Evolutionary conservation across 64 coral and sea anemone species (phyloP).

Genomic region (Montipora capricornis): DNA sequence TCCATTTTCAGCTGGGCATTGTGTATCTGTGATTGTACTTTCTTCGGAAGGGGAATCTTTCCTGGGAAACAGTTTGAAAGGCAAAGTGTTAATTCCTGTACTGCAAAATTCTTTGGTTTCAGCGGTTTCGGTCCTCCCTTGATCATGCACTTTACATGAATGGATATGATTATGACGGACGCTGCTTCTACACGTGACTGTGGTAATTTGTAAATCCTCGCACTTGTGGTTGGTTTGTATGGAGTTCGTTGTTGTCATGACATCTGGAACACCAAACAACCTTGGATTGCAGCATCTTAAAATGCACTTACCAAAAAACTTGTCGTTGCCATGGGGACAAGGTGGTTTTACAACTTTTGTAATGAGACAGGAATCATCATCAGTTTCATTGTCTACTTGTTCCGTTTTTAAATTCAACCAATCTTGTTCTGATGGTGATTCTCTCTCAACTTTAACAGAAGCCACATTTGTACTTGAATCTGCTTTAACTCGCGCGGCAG

Average conservation of each 20-base stretch:
- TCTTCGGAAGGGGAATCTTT: neutral
- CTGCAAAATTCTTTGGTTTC: neutral
- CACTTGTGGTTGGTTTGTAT: neutral
- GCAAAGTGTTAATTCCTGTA: neutral
- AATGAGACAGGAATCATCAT: neutral
- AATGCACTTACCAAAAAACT: constrained; percentile 4
- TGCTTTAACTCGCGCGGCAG: neutral
- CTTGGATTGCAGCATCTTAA: neutral
- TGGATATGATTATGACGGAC: neutral
- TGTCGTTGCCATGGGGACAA: constrained; percentile 22
- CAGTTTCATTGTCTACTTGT: neutral
- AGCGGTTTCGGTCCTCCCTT: neutral
- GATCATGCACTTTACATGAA: neutral
- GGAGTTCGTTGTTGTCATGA: neutral
- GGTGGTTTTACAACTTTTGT: constrained; percentile 10
- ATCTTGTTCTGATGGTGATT: neutral
- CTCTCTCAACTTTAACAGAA: neutral
- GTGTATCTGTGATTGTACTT: neutral
- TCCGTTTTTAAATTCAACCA: neutral
- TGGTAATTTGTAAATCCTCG: constrained; percentile 3
- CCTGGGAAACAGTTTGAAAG: neutral
- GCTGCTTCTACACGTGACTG: neutral
- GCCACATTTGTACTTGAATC: neutral
- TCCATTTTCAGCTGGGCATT: neutral
- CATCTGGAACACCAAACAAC: neutral